Evolutionary conservation across 1,140 invertebrate genomes (phyloP), one percentile per base, ranked within the genome.

Genomic region (Oncopodura yosiiana): DNA sequence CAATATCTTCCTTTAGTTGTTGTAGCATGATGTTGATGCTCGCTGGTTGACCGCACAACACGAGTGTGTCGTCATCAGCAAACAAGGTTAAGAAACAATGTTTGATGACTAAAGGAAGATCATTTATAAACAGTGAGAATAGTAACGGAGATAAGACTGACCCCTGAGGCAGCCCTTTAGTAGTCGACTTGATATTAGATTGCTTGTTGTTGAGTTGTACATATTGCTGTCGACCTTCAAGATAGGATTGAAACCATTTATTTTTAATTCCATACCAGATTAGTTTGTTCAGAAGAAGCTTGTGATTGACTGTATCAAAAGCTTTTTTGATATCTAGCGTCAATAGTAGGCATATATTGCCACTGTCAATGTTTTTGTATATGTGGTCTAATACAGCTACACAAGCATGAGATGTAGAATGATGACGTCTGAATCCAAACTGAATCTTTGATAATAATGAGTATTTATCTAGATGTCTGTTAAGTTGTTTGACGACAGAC

Each of bases 241-340:
- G 29, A 32, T 46, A 46, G n/a, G 44, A 46, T 19, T 18, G 3
- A 24, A 46, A 30, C 44, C 44, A 46, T 3, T 18, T 19, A 12
- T 34, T 19, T 18, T 51, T 24, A 18, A 52, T 44, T n/a, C 36
- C 26, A 42, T 54, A 49, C 11, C 29, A 18, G 36, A 49, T 53
- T 16, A 72, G 46, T 61, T 69, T 72, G 21, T 61, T 63, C 2
- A 70, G 37, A 0, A 72, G 60, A 0, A 67, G 70, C 8, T 66
- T 46, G 9, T 67, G 53, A 69, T 70, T 71, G 0, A 70, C 66
- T 45, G 53, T 60, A 46, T 74, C 72, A 42, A 71, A 73, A 0
- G 70, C 69, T 61, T 72, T 71, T 45, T 66, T 64, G 3, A 73
- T 58, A 37, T 74, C 71, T 16, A 73, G 61, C 12, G 71, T 53